Evolutionary conservation across 2,888 invertebrate species (phyloP).

Genomic region (Helleia helle): DNA sequence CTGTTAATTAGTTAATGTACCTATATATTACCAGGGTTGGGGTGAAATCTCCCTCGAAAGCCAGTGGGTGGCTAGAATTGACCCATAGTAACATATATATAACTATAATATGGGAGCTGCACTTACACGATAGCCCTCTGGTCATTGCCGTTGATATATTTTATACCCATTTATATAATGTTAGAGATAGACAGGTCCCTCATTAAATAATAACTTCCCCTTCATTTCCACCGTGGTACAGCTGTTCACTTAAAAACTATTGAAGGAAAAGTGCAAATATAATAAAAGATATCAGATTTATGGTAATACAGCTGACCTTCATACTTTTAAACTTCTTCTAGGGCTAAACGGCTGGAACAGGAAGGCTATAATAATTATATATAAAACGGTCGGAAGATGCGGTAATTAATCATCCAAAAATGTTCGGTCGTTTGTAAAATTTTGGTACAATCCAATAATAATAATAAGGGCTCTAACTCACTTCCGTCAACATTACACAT

Average conservation of each 20-base stretch:
- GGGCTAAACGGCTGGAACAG: not conserved
- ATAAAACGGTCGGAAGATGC: not conserved
- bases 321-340: not conserved
- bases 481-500: slow-evolving; percentile 15
- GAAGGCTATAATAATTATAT: not conserved
- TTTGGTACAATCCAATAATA: too few relatives aligned
- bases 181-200: not conserved
- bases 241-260: slow-evolving; percentile 14
- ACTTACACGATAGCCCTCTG: not conserved
- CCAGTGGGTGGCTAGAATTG: not conserved
- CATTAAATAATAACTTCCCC: slow-evolving; percentile 6
- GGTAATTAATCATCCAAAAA: slow-evolving; percentile 10
- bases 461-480: slow-evolving; percentile 12
- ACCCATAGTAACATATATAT: too few relatives aligned
- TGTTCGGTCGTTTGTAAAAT: slow-evolving; percentile 19
- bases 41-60: not conserved
- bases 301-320: not conserved
- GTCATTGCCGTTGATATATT: slow-evolving; percentile 10
- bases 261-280: too few relatives aligned
- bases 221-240: slow-evolving; percentile 19
- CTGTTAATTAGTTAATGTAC: slow-evolving; percentile 4
- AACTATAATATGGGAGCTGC: too few relatives aligned
- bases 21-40: not conserved
- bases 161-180: not conserved
- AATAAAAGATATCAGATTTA: too few relatives aligned